phyloP scores from a whole-genome alignment of 2,113 vertebrate species.

The Bubalus kerabau region DNA sequence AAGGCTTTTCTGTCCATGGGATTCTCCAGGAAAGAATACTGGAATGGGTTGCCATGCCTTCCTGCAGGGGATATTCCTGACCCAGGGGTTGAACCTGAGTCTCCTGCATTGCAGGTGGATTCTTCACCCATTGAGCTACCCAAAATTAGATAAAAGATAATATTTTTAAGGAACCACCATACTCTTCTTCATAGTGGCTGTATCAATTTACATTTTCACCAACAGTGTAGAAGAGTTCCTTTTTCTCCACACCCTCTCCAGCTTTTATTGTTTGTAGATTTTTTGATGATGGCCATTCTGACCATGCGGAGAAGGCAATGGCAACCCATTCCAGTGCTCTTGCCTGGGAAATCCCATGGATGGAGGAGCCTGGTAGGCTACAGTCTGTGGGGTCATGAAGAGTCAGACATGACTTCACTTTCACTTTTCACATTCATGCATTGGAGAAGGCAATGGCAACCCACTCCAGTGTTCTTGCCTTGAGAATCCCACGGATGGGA shows the following conservation, averaged over 20 bases:
- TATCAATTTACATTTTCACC: not conserved
- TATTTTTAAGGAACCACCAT: not conserved
- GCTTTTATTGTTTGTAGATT: not conserved
- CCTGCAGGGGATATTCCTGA: not conserved
- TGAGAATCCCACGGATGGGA: too few relatives aligned
- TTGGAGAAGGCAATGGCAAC: too few relatives aligned
- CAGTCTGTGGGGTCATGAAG: too few relatives aligned
- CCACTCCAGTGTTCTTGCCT: too few relatives aligned
- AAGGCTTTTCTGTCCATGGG: not conserved
- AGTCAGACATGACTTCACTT: too few relatives aligned
- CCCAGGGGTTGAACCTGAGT: not conserved
- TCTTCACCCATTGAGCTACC: not conserved
- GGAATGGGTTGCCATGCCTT: not conserved
- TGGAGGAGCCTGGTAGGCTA: too few relatives aligned
- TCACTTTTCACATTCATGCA: too few relatives aligned
- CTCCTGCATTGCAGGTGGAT: not conserved
- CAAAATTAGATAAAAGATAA: not conserved
- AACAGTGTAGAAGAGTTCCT: not conserved
- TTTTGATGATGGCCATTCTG: not conserved
- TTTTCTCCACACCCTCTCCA: not conserved
- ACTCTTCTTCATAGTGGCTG: not conserved
- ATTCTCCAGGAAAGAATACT: not conserved
- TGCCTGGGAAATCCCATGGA: too few relatives aligned
- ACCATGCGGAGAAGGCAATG: not conserved
- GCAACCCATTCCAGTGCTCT: too few relatives aligned